A percentile compares a stretch with the other conserved stretches of the same genome.
Conservation (phyloP, 2,888 invertebrate genomes). For the Cosmopolites sordidus region DNA sequence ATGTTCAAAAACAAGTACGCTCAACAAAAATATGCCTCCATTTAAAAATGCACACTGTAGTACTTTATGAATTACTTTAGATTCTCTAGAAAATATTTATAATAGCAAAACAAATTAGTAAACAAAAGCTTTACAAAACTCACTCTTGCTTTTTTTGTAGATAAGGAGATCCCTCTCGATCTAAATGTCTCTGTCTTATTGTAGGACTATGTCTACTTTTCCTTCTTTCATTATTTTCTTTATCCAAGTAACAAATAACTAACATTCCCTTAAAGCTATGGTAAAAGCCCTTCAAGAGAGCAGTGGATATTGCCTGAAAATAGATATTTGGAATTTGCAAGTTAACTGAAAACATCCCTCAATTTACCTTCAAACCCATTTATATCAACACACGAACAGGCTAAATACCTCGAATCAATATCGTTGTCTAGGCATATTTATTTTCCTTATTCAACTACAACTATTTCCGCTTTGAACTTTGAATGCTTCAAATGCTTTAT, state of each 20-base stretch:
- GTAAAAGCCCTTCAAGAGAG: constrained; percentile 66
- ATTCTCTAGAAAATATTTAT: constrained; percentile 61
- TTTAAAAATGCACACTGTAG: constrained; percentile 81
- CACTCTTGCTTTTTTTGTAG: constrained; percentile 50
- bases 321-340: constrained; percentile 4
- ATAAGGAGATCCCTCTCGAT: constrained; percentile 41
- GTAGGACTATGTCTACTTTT: constrained; percentile 55
- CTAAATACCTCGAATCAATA: no score
- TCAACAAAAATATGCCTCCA: constrained; percentile 81
- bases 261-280: constrained; percentile 77
- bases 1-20: constrained; percentile 78
- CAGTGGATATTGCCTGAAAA: constrained; percentile 61
- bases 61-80: constrained; percentile 77
- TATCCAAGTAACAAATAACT: constrained; percentile 73
- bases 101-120: constrained; percentile 1
- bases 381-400: no score
- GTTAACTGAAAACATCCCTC: background rate
- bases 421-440: no score
- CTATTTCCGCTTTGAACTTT: no score
- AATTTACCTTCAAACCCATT: constrained; percentile 8
- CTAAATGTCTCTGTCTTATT: constrained; percentile 42
- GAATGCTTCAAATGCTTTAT: no score
- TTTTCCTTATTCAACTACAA: no score
- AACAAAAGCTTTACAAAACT: constrained; percentile 26
- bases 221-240: constrained; percentile 66